phyloP scores from a whole-genome alignment of 2,888 invertebrate species.

The Axea sp. region DNA sequence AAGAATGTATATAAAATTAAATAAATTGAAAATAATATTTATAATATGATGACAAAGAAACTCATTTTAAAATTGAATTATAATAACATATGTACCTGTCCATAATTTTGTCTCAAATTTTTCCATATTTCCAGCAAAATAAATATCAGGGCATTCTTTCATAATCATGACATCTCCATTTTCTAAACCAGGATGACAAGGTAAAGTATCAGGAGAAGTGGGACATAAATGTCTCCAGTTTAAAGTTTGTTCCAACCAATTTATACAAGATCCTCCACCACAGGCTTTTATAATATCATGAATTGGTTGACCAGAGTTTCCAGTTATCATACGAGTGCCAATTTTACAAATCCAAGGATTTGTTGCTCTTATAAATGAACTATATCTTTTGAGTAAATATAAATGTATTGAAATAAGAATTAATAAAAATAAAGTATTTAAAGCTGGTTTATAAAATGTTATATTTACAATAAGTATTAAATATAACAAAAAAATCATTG shows the following conservation, averaged over 20 bases:
- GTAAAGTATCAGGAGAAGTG: conserved; percentile 95
- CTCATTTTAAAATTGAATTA: too few relatives aligned
- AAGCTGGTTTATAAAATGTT: too few relatives aligned
- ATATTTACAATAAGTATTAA: too few relatives aligned
- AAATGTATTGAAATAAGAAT: too few relatives aligned
- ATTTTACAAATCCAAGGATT: conserved; percentile 85
- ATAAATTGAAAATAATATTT: too few relatives aligned
- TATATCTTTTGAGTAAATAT: conserved; percentile 24
- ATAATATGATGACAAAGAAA: too few relatives aligned
- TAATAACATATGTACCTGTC: conserved; percentile 82
- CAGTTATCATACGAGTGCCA: conserved; percentile 70
- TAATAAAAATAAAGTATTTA: too few relatives aligned
- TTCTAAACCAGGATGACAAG: conserved; percentile 90
- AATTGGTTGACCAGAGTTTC: conserved; percentile 91
- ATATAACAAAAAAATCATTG: too few relatives aligned
- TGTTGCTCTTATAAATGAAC: conserved; percentile 85
- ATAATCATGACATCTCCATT: conserved; percentile 92
- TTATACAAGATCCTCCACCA: conserved; percentile 81
- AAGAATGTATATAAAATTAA: too few relatives aligned
- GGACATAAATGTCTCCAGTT: conserved; percentile 95
- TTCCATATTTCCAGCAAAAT: conserved; percentile 92
- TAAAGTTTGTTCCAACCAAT: conserved; percentile 89
- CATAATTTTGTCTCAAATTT: conserved; percentile 86
- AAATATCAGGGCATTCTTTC: conserved; percentile 90
- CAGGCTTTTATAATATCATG: conserved; percentile 88